Evolutionary conservation across 2,888 invertebrate species (phyloP), one percentile per base, ranked within the genome.

Genomic region (Drosophila paucipuncta): DNA sequence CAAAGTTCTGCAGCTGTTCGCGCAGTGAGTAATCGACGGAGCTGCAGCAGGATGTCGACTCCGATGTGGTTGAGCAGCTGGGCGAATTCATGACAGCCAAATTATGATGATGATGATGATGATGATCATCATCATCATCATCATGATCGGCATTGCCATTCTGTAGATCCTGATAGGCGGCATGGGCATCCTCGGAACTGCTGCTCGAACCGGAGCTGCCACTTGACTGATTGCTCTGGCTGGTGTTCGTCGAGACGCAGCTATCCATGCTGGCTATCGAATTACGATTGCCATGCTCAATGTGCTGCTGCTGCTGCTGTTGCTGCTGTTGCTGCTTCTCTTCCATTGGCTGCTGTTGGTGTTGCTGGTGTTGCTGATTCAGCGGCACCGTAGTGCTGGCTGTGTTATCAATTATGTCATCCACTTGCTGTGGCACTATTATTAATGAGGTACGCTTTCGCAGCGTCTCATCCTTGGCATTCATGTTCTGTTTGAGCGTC

Each of bases 231-330:
- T 89, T 85, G 39, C 91, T 91, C 9, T 92, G 90, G 57, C 87
- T 91, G 41, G 89, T 81, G 13, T 86, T 89, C 3, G 78, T 80
- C 18, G 93, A 92, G 16, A 92, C 90, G 57, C 92, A 92, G 78
- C 93, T 93, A 53, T 93, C 93, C 66, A 93, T 93, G 84, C 93
- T 93, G 59, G 91, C 93, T 62, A 93, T 85, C 2, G 93, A 93
- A 73, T 91, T 92, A 9, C 93, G 92, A 87, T 93, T 92, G 68
- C 85, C 85, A 33, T 78, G 82, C 28, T 80, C 80, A 18, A 66
- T 57, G 47, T 62, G 63, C 31, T 10, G 49, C 55, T 52, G 50
- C 25, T 63, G 31, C 2, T 50, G 33, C 10, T 43, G 22, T 52
- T 54, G 30, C 61, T 66, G 37, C 47, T 68, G 41, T n/a, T 13